phyloP scores from a whole-genome alignment of 2,113 vertebrate species.

The Varanus salvator region DNA sequence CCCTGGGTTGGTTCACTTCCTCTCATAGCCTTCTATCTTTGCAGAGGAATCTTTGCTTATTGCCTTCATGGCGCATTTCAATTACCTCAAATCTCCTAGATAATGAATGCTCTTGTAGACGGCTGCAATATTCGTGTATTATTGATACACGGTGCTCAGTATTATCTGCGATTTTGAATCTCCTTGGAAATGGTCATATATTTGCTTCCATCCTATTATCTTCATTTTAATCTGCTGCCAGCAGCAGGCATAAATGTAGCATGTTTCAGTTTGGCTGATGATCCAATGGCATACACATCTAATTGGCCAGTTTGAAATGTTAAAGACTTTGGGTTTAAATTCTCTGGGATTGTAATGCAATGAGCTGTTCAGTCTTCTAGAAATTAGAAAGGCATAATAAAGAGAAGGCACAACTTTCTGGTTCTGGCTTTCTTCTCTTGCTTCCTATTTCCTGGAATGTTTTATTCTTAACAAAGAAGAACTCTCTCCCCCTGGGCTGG shows the following conservation, averaged over 20 bases:
- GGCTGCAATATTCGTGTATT: background rate
- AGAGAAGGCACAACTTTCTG: background rate
- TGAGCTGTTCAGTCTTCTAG: background rate
- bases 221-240: constrained; percentile 28
- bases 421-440: background rate
- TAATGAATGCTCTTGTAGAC: background rate
- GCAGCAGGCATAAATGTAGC: constrained; percentile 11
- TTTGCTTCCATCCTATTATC: background rate
- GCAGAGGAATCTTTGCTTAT: background rate
- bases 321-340: background rate
- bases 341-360: background rate
- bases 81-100: background rate
- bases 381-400: background rate
- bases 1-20: background rate
- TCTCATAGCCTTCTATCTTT: background rate
- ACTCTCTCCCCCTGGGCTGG: background rate
- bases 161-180: background rate
- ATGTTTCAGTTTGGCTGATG: background rate
- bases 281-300: constrained; percentile 1
- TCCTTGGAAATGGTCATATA: background rate
- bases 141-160: background rate
- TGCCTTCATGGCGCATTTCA: background rate
- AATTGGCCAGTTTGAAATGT: constrained; percentile 6
- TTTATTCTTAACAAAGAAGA: background rate
- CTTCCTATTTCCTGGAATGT: background rate